A percentile compares a stretch with the other conserved stretches of the same genome.
Evolutionary conservation across 2,797 vertebrate genomes (phyloP).

Genomic region (Podargus strigoides): DNA sequence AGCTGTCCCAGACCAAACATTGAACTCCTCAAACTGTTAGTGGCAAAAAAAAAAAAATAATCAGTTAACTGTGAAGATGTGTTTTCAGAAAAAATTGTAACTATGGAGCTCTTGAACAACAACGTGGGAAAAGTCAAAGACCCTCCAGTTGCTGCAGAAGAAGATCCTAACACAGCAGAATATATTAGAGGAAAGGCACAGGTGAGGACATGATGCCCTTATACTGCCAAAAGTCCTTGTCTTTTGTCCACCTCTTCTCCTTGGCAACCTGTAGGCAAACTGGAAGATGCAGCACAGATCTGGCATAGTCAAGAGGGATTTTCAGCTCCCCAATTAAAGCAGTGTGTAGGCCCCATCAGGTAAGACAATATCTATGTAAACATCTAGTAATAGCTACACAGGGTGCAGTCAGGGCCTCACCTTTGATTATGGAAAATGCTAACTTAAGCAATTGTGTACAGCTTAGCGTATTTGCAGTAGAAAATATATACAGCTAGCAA

Average conservation of each 20-base stretch:
- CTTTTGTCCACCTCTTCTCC: neutral
- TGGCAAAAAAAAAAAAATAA: neutral
- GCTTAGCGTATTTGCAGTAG: no score
- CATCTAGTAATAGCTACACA: neutral
- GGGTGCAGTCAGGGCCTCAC: neutral
- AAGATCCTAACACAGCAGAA: neutral
- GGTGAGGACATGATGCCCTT: neutral
- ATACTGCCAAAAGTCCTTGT: neutral
- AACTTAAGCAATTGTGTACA: no score
- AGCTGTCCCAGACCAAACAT: neutral
- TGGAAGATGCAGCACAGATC: neutral
- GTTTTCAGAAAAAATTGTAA: neutral
- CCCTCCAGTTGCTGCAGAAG: neutral
- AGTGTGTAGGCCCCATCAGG: neutral
- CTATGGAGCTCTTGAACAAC: neutral
- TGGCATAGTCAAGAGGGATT: neutral
- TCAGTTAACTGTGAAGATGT: neutral
- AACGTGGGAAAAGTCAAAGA: neutral
- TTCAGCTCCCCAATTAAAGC: neutral
- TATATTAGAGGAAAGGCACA: neutral
- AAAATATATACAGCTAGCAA: no score
- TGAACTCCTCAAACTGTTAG: neutral
- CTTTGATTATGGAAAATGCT: no score
- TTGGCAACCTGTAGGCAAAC: neutral
- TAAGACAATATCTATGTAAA: neutral